Evolutionary conservation across 2,888 invertebrate genomes (phyloP).

Genomic region (Eudemis profundana): DNA sequence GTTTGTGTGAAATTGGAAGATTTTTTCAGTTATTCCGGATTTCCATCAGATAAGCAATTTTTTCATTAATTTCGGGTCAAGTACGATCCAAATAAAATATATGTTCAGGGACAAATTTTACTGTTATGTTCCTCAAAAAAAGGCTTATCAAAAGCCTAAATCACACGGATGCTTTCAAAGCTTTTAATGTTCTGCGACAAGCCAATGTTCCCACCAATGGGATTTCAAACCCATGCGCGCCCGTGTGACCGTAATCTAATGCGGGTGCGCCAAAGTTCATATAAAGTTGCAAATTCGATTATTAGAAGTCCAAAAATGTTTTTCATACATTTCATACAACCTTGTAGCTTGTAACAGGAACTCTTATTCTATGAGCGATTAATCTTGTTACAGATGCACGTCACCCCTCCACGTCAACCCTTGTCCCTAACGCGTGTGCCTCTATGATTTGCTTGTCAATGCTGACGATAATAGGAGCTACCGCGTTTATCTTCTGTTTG

Average conservation of each 20-base stretch:
- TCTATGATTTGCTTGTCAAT: conserved; percentile 56
- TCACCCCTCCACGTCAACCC: not conserved
- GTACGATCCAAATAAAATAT: too few species aligned
- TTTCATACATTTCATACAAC: conserved; percentile 1
- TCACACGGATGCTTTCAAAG: too few species aligned
- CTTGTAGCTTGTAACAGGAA: not conserved
- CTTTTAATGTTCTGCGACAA: too few species aligned
- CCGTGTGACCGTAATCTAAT: too few species aligned
- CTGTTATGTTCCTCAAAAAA: too few species aligned
- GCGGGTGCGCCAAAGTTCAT: too few species aligned
- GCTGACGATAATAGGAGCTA: conserved; percentile 49
- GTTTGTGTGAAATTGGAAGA: conserved; percentile 26
- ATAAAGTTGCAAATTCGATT: too few species aligned
- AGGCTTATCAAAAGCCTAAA: too few species aligned
- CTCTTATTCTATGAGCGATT: conserved; percentile 23
- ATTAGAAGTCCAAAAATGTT: too few species aligned
- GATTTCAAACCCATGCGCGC: too few species aligned
- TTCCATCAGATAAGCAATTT: conserved; percentile 45
- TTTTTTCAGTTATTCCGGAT: conserved; percentile 17
- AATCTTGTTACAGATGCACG: conserved; percentile 36
- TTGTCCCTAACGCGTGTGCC: conserved; percentile 6
- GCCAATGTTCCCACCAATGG: too few species aligned
- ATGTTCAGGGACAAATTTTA: too few species aligned
- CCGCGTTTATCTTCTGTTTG: conserved; percentile 48
- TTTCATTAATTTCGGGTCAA: conserved; percentile 66